Percentiles rank a stretch among this genome's conserved stretches.
These are phyloP conservation scores for Glaucidium brasilianum DNA, from an alignment of 2,113 vertebrate genomes.

Conservation along the genomic window DNA sequence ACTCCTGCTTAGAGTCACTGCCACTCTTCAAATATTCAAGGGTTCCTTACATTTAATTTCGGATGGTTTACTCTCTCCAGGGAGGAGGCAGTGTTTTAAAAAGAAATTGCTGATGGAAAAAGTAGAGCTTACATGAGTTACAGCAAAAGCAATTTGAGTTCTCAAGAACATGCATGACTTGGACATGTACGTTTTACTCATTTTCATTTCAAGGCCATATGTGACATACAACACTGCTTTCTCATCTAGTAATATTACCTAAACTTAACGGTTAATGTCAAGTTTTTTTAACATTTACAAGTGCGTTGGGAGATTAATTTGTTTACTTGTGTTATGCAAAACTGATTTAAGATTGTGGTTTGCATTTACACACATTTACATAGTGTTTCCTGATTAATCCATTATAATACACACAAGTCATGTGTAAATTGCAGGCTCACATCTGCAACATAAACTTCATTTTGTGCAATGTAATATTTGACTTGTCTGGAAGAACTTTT, in stretches of 20 bases:
- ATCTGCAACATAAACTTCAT: background rate
- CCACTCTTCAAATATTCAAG: constrained; percentile 45
- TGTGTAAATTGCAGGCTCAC: background rate
- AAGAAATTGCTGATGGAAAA: background rate
- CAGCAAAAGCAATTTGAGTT: constrained; percentile 9
- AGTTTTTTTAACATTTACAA: constrained; percentile 59
- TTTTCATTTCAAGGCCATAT: constrained; percentile 10
- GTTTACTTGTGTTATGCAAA: constrained; percentile 61
- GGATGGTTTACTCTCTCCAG: background rate
- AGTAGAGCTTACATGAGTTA: constrained; percentile 1
- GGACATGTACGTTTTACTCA: background rate
- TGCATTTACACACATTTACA: constrained; percentile 55
- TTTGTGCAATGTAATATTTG: background rate
- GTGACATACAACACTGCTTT: background rate
- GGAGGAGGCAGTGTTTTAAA: constrained; percentile 29
- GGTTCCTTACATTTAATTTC: constrained; percentile 42
- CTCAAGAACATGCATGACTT: background rate
- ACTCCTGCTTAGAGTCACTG: background rate
- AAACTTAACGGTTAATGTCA: constrained; percentile 30
- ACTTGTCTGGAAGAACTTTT: background rate
- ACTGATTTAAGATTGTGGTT: constrained; percentile 7
- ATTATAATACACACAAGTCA: constrained; percentile 19
- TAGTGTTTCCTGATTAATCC: constrained; percentile 32
- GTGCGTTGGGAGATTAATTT: constrained; percentile 48
- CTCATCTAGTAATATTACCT: background rate